Base-by-base conservation (phyloP, 2,888 invertebrate species). In the Drosophila pseudotakahashii region DNA sequence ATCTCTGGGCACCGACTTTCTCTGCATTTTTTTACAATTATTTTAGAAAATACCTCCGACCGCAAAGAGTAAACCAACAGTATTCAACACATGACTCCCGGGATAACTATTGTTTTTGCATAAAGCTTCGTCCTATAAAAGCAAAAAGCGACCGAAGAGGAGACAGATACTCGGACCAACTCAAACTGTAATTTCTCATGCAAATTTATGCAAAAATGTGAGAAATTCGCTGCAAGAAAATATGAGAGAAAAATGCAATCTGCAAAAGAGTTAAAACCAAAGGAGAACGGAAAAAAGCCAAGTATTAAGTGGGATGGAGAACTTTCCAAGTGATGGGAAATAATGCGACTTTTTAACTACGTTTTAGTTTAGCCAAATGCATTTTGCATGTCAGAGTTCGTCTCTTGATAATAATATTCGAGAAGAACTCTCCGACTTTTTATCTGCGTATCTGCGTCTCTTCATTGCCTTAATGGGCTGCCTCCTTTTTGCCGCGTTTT, bases 301-400 rank as follows among this genome's bases (percentile, higher is more conserved):
- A 42, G 59, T 44, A 32, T 48, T 41, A 36, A 66, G 63, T 73
- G 54, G 47, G 34, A 45, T 13, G 54, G 66, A 16, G 53, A 78
- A 84, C 72, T 82, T 84, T 87, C 70, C 79, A 75, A 85, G 81
- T 81, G 88, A 81, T 87, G 73, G 88, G 72, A 79, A 82, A 87
- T 82, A 82, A 82, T 82, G 85, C 77, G 82, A 87, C 88, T 82
- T 87, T 81, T 79, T 87, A 82, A 82, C 88, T 84, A 88, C 73
- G 54, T 66, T 71, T 70, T 69, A 69, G 69, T 62, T 82, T 81
- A 39, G 68, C 68, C 68, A 87, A 82, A 84, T 87, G 82, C 82
- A 81, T 79, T 82, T 87, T 84, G 77, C 88, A 81, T 87, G 82
- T 79, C 75, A 71, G 55, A 72, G 66, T 69, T 74, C 48, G 69